These are phyloP conservation scores for Eulemur mongoz DNA, from an alignment of 2,797 vertebrate species.

Conservation along the genomic window DNA sequence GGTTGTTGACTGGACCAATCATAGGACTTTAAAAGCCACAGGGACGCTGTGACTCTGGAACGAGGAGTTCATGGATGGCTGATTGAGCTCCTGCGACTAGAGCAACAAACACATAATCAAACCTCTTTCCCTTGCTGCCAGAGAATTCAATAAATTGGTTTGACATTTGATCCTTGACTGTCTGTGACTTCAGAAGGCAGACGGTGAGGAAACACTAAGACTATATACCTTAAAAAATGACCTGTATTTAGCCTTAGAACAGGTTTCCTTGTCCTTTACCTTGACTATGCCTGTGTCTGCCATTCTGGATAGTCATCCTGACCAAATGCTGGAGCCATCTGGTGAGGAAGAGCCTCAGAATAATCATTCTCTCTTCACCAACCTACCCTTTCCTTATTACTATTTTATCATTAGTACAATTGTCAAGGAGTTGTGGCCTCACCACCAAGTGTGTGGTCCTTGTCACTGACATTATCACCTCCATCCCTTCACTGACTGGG, in stretches of 20 bases:
- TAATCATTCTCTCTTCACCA: not conserved
- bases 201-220: not conserved
- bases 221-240: not conserved
- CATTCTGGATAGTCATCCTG: not conserved
- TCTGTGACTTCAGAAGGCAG: not conserved
- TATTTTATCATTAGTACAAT: too few relatives aligned
- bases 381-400: not conserved
- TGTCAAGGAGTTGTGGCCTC: not conserved
- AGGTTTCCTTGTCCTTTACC: not conserved
- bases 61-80: not conserved
- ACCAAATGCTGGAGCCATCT: not conserved
- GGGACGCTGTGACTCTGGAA: rapidly evolving
- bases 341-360: not conserved
- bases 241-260: not conserved
- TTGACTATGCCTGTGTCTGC: not conserved
- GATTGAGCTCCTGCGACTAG: not conserved
- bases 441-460: not conserved
- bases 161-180: not conserved
- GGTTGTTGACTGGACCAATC: not conserved
- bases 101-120: not conserved
- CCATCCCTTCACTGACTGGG: not conserved
- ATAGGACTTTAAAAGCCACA: not conserved
- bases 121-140: not conserved
- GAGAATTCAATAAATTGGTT: not conserved
- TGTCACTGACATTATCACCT: too few relatives aligned